Percentiles rank a stretch among this genome's conserved stretches.
These are phyloP conservation scores for Thamnophis elegans DNA, from an alignment of 2,797 vertebrate genomes.

Conservation along the genomic window DNA sequence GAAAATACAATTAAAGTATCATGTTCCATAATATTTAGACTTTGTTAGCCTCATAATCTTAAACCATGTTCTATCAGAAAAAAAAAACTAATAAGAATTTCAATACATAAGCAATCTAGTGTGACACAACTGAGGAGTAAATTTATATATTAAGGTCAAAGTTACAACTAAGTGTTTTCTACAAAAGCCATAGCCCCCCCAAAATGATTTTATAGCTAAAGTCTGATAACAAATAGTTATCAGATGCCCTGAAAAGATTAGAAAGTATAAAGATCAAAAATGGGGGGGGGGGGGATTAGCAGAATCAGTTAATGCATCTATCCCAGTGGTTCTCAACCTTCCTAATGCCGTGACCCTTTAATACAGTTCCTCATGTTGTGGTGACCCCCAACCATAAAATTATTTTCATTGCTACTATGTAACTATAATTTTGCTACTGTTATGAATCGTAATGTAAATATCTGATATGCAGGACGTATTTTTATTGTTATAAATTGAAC, in stretches of 20 bases:
- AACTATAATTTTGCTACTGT: no score
- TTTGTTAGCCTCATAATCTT: conserved; percentile 23
- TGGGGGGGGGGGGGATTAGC: neutral
- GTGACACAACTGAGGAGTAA: neutral
- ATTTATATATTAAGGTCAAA: conserved; percentile 29
- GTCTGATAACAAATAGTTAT: conserved; percentile 11
- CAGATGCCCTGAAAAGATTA: neutral
- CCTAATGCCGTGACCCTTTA: no score
- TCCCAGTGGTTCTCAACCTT: no score
- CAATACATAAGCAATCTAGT: conserved; percentile 12
- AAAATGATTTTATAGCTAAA: neutral
- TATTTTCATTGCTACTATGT: no score
- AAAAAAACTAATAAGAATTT: conserved; percentile 27
- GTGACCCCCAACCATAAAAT: no score
- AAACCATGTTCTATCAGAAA: neutral
- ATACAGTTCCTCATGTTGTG: no score
- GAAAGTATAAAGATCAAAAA: neutral
- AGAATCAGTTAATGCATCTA: neutral
- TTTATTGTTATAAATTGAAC: no score
- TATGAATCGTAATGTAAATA: no score
- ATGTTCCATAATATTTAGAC: conserved; percentile 21
- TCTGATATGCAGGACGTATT: no score
- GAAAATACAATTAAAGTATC: conserved; percentile 3
- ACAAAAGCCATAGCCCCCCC: conserved; percentile 1
- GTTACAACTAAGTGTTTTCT: neutral